A percentile compares a stretch with the other conserved stretches of the same genome.
Evolutionary conservation across 2,888 invertebrate species (phyloP).

Genomic region (Luffia ferchaultella): DNA sequence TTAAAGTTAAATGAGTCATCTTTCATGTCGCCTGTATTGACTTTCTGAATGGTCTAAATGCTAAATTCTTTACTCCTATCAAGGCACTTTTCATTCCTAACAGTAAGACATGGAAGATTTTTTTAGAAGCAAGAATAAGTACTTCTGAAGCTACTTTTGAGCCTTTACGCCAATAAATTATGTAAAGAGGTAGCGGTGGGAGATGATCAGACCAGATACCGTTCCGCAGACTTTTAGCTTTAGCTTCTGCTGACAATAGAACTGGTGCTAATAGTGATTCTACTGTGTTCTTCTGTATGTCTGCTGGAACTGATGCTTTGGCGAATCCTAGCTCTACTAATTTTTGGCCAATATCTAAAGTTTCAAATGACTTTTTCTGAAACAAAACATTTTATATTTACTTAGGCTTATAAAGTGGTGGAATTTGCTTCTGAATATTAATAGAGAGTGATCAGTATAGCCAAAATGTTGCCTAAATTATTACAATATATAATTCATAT

Average conservation of each 20-base stretch:
- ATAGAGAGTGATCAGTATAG: too few species aligned
- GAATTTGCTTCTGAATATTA: too few species aligned
- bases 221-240: slow-evolving; percentile 41
- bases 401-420: too few species aligned
- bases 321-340: slow-evolving; percentile 58
- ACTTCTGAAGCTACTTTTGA: slow-evolving; percentile 26
- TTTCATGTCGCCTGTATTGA: slow-evolving; percentile 43
- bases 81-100: slow-evolving; percentile 34
- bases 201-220: slow-evolving; percentile 55
- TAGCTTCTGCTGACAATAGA: slow-evolving; percentile 43
- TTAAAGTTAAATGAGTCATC: too few species aligned
- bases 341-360: slow-evolving; percentile 48
- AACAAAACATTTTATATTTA: too few species aligned
- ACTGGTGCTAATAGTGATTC: slow-evolving; percentile 44
- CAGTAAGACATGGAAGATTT: slow-evolving; percentile 26
- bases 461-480: too few species aligned
- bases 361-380: slow-evolving; percentile 45
- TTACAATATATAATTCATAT: too few species aligned
- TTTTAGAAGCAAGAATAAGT: slow-evolving; percentile 27
- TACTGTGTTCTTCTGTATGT: slow-evolving; percentile 39
- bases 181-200: slow-evolving; percentile 43
- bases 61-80: slow-evolving; percentile 35
- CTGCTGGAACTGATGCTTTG: slow-evolving; percentile 36
- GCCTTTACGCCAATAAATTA: slow-evolving; percentile 46
- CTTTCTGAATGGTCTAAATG: slow-evolving; percentile 37